These are phyloP conservation scores for Shinisaurus crocodilurus DNA, from an alignment of 2,113 vertebrate species.

Conservation along the genomic window DNA sequence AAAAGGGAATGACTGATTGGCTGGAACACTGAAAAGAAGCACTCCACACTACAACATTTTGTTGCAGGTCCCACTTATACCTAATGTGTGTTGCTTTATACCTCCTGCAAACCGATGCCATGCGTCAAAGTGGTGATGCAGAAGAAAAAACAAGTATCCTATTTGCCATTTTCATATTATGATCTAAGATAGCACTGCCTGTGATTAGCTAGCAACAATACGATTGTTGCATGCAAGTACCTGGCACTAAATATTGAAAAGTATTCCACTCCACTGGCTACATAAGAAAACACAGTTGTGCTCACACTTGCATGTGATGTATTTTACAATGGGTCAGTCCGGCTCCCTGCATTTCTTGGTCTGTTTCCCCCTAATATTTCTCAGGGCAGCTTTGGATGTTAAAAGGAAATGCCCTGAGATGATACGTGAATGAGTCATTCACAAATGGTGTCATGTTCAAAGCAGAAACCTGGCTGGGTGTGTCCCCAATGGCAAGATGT, in stretches of 20 bases:
- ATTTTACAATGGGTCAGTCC: background rate
- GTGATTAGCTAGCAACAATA: conserved; percentile 2
- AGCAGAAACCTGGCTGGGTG: background rate
- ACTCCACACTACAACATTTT: background rate
- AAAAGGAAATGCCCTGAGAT: background rate
- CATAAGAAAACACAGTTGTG: background rate
- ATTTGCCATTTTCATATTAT: background rate
- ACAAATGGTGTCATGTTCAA: background rate
- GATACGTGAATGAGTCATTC: background rate
- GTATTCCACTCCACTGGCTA: background rate
- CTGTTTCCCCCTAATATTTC: background rate
- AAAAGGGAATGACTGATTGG: background rate
- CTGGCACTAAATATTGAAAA: background rate
- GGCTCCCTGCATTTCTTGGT: background rate
- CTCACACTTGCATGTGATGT: background rate
- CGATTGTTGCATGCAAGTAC: background rate
- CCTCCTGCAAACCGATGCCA: background rate
- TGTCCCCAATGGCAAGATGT: background rate
- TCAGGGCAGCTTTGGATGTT: background rate
- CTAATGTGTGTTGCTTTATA: background rate
- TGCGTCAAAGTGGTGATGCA: background rate
- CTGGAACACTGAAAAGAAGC: background rate
- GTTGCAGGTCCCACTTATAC: background rate
- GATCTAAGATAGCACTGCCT: background rate
- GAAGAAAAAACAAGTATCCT: background rate